phyloP scores from a whole-genome alignment of 2,888 invertebrate genomes.

The Neuroscelio doddi region DNA sequence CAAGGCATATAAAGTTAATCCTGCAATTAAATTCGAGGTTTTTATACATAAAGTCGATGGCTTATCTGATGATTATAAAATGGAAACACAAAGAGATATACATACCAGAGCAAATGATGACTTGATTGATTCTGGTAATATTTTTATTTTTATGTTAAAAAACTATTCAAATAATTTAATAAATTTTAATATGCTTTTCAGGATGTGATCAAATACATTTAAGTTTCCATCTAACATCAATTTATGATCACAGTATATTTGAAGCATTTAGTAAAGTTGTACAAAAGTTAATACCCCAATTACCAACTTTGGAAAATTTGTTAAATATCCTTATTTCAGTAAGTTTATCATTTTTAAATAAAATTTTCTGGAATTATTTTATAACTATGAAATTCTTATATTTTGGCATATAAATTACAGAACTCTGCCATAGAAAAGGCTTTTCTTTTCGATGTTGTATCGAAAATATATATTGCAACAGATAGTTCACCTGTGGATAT shows the following conservation, averaged over 20 bases:
- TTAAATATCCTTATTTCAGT: constrained; percentile 98
- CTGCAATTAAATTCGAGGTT: constrained; percentile 96
- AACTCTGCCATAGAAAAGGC: constrained; percentile 99
- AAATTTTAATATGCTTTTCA: no score
- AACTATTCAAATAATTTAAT: no score
- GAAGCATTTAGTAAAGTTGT: constrained; percentile 99
- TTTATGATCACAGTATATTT: constrained; percentile 99
- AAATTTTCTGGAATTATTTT: no score
- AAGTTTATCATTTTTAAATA: constrained; percentile 69
- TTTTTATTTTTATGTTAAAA: constrained; percentile 1
- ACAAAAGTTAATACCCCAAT: constrained; percentile 97
- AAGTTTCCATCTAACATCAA: constrained; percentile 97
- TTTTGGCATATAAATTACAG: no score
- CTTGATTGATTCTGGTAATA: constrained; percentile 85
- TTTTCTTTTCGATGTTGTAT: constrained; percentile 99
- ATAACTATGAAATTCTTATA: no score
- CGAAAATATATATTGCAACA: constrained; percentile 99
- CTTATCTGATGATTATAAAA: constrained; percentile 98
- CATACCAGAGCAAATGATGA: constrained; percentile 98
- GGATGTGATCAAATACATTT: constrained; percentile 89
- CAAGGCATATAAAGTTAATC: constrained; percentile 96
- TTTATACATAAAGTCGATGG: constrained; percentile 99
- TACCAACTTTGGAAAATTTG: constrained; percentile 97
- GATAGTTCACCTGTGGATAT: constrained; percentile 99
- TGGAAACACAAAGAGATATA: constrained; percentile 99